phyloP scores from a whole-genome alignment of 1,140 invertebrate species.

The Nasonia longicornis region DNA sequence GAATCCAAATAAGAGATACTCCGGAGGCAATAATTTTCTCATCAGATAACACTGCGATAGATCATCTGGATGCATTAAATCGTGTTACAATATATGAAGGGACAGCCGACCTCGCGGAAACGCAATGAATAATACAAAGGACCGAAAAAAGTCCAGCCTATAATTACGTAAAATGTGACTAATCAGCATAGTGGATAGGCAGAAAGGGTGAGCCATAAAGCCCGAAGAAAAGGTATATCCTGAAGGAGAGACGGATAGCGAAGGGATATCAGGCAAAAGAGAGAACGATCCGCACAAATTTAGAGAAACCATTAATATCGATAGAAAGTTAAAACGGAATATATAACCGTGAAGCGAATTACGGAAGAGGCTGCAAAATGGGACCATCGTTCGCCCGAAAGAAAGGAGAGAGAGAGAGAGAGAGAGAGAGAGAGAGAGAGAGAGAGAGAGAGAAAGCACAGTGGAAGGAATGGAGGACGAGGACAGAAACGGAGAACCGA shows the following conservation, averaged over 20 bases:
- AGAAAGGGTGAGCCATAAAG: constrained; percentile 9
- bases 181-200: constrained; percentile 22
- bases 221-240: background rate
- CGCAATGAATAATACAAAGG: background rate
- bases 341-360: constrained; percentile 25
- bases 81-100: no score
- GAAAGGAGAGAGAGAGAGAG: background rate
- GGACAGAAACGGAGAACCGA: constrained; percentile 37
- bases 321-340: constrained; percentile 34
- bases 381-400: background rate
- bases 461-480: background rate
- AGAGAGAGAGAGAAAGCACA: background rate
- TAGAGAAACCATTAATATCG: constrained; percentile 42
- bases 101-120: no score
- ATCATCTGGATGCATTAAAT: no score
- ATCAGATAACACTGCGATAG: no score
- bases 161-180: constrained; percentile 23
- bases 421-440: background rate
- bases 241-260: background rate
- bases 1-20: no score
- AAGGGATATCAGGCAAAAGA: background rate
- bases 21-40: no score
- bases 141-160: background rate
- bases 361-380: constrained; percentile 1
- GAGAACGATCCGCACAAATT: constrained; percentile 9